A percentile compares a stretch with the other conserved stretches of the same genome.
These are phyloP conservation scores for Zaprionus lineosus DNA, from an alignment of 2,888 invertebrate genomes.

Conservation along the genomic window DNA sequence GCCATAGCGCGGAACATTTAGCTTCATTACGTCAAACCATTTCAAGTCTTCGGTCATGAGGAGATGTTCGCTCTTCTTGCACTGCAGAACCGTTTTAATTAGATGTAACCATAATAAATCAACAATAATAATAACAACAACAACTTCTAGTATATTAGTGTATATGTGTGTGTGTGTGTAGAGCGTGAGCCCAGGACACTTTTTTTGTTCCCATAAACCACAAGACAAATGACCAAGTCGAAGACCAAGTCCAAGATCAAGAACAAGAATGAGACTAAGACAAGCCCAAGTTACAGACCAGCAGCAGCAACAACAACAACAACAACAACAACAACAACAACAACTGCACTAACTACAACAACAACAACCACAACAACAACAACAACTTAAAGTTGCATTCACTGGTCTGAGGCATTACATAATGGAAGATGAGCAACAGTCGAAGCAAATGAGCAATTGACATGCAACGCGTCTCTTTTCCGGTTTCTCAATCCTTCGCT, in stretches of 20 bases:
- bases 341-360: background rate
- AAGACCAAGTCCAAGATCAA: slow-evolving; percentile 22
- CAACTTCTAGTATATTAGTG: background rate
- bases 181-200: slow-evolving; percentile 57
- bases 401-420: slow-evolving; percentile 34
- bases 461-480: slow-evolving; percentile 60
- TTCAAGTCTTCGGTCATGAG: slow-evolving; percentile 46
- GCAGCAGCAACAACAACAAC: slow-evolving; percentile 5
- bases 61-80: slow-evolving; percentile 36
- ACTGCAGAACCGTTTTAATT: slow-evolving; percentile 74
- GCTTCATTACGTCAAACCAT: slow-evolving; percentile 75
- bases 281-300: no score
- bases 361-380: slow-evolving; percentile 2
- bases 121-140: slow-evolving; percentile 18
- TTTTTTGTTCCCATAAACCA: slow-evolving; percentile 59
- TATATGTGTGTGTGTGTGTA: slow-evolving; percentile 14
- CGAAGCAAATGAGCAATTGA: slow-evolving; percentile 55
- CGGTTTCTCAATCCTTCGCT: slow-evolving; percentile 3
- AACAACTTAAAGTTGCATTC: slow-evolving; percentile 5
- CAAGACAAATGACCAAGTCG: slow-evolving; percentile 51
- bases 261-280: no score
- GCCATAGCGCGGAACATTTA: slow-evolving; percentile 74
- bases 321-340: slow-evolving; percentile 5
- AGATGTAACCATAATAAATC: slow-evolving; percentile 76
- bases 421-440: slow-evolving; percentile 36